A percentile compares a stretch with the other conserved stretches of the same genome.
phyloP scores from a whole-genome alignment of 2,113 vertebrate genomes.

The Stigmatopora nigra region DNA sequence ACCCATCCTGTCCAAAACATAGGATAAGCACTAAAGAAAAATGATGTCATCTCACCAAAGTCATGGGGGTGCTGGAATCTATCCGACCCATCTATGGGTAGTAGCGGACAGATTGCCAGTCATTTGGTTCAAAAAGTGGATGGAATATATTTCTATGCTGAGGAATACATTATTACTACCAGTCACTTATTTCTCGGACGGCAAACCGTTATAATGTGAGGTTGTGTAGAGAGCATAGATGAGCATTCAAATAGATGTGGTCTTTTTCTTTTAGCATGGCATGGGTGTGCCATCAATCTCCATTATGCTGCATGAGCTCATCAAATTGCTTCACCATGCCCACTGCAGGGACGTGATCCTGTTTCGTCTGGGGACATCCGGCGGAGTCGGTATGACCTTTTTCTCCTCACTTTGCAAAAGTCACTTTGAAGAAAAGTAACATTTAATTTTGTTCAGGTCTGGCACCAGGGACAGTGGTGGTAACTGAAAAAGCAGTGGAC shows the following conservation, averaged over 20 bases:
- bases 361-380: constrained; percentile 80
- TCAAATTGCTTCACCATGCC: constrained; percentile 83
- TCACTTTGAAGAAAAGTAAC: neutral
- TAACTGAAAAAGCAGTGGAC: constrained; percentile 76
- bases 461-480: constrained; percentile 75
- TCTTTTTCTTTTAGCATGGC: constrained; percentile 68
- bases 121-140: no score
- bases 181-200: neutral
- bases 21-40: neutral
- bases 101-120: no score
- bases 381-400: constrained; percentile 76
- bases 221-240: neutral
- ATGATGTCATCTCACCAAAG: neutral
- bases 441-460: constrained; percentile 57
- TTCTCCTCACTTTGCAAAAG: neutral
- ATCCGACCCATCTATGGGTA: no score
- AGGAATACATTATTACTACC: neutral
- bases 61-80: no score
- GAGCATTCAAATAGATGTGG: neutral
- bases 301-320: constrained; percentile 86
- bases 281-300: constrained; percentile 86
- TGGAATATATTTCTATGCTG: neutral
- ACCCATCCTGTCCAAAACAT: neutral
- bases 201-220: neutral
- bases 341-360: constrained; percentile 75